Base-by-base conservation (phyloP, 2,888 invertebrate genomes). In the Phaedon cochleariae region DNA sequence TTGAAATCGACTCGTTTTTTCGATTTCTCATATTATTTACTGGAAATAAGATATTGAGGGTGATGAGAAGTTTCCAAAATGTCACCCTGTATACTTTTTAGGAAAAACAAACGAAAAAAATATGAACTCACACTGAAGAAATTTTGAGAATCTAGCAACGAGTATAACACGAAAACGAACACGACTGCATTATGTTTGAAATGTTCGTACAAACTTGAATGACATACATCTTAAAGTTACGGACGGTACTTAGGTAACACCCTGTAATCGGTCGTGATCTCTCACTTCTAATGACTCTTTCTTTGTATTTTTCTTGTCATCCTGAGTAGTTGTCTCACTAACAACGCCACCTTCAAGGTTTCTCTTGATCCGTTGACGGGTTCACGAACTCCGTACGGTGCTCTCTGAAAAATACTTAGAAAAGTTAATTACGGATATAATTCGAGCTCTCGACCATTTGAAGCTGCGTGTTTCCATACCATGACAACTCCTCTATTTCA, bases 401-500 rank as follows among this genome's bases (percentile, higher is more conserved):
- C 59, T 26, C 26, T 26, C 62, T 62, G 67, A 65, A 71, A 73
- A 73, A 73, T 74, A 72, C 74, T 70, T 59, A 59, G 73, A 74
- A 74, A 74, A 69, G 71, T 70, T 74, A 74, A 74, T 74, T 74
- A 74, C 67, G 74, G 65, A 70, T 67, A 70, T 73, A 70, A 74
- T 73, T 65, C 62, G 52, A 67, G 69, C 62, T 63, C 65, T 65
- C 64, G 65, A 18, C 69, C 70, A 71, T 68, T 71, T 66, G 66
- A 68, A 69, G 69, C 67, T 72, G 70, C 69, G 65, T 69, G 73
- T 68, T 68, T 60, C 65, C 49, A 66, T 51, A 60, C 65, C 63
- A 63, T 71, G 69, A 71, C 70, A 66, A 62, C 62, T 69, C 49
- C 53, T 62, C 49, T 29, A 57, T 34, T 63, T 55, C 59, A 53